Conservation (phyloP, 2,113 vertebrate genomes). For the Nothobranchius kuhntae region DNA sequence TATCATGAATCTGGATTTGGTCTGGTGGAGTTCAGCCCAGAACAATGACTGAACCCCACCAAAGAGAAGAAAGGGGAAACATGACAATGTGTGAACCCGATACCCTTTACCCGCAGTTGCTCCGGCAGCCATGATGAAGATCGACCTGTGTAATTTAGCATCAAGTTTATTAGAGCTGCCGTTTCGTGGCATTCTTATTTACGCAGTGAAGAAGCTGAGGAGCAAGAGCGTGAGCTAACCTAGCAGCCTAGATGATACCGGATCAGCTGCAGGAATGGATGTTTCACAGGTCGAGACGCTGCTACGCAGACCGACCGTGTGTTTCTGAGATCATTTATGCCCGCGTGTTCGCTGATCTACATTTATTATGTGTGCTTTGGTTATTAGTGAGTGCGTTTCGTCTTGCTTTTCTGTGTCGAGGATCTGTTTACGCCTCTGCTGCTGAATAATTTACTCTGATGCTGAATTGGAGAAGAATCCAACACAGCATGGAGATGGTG, state of each 20-base stretch:
- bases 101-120: slow-evolving; percentile 3
- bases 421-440: background rate
- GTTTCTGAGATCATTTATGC: background rate
- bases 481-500: slow-evolving; percentile 29
- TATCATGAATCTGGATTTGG: slow-evolving; percentile 35
- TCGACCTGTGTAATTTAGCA: too few relatives aligned
- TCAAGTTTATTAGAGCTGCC: background rate
- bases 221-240: slow-evolving; percentile 14
- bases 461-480: slow-evolving; percentile 24
- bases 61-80: too few relatives aligned
- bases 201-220: slow-evolving; percentile 14
- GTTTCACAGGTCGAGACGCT: slow-evolving; percentile 62
- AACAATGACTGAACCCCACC: too few relatives aligned
- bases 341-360: background rate
- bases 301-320: slow-evolving; percentile 17
- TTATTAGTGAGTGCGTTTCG: background rate
- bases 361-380: slow-evolving; percentile 15
- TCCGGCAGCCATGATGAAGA: too few relatives aligned
- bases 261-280: slow-evolving; percentile 69
- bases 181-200: slow-evolving; percentile 33
- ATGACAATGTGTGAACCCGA: slow-evolving; percentile 25
- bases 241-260: slow-evolving; percentile 52
- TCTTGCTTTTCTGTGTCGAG: background rate
- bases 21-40: slow-evolving; percentile 31
- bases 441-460: slow-evolving; percentile 58